Base-by-base conservation (phyloP, 1,140 invertebrate species). In the Augochlora pura region DNA sequence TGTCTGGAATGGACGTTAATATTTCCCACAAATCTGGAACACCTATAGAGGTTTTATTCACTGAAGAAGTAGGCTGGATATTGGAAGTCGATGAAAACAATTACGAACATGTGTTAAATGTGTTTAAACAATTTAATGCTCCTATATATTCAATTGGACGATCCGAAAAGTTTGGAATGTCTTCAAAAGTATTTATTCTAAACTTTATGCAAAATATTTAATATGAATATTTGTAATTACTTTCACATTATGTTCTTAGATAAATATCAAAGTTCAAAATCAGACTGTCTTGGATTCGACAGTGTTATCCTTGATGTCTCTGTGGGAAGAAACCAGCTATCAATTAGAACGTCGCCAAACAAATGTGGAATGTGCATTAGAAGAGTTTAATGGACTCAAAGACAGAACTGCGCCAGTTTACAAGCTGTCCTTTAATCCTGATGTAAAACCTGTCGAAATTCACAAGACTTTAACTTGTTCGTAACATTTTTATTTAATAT, bases 251-350 rank as follows among this genome's bases (percentile, higher is more conserved):
- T 63, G 5, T 67, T 87, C 78, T 83, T 91, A 93, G 94, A 95
- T 92, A 86, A 93, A 84, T 42, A 93, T 98, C 25, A 92, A 88
- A n/a, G 93, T 96, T 0, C 95, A 96, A 77, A 94, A 93, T 6
- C 86, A 93, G 18, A 87, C 91, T 32, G 94, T 97, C 2, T 87
- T 99, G 2, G 91, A 95, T 52, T 94, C 95, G 21, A 93, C 93
- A 7, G 94, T 99, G 32, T 90, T 94, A 27, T 88, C 94, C 1
- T 91, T 98, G 32, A 96, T 97, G 90, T 94, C 95, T 87, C 94
- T 96, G 82, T 99, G 98, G 99, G 99, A 99, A 93, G 97, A 98
- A 90, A 99, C 98, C 0, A 99, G 98, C 92, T 99, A 97, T 89
- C 95, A 96, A 82, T 90, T 99, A 59, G 98, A 99, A 91, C 94